A percentile compares a stretch with the other conserved stretches of the same genome.
Evolutionary conservation across 2,888 invertebrate species (phyloP).

Genomic region (Holacanthella duospinosa): DNA sequence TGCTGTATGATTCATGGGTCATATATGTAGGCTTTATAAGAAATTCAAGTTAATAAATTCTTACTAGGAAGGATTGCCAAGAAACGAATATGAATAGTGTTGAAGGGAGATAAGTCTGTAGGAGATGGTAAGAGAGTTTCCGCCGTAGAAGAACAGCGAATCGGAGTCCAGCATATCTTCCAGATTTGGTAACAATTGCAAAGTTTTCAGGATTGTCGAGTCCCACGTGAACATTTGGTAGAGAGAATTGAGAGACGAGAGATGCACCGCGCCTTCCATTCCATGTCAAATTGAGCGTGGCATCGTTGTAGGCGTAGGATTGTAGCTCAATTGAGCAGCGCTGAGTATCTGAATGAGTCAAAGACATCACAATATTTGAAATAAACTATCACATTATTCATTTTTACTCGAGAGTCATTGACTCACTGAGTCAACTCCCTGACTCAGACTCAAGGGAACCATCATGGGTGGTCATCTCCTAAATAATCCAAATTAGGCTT

Average conservation of each 20-base stretch:
- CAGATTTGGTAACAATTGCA: conserved; percentile 31
- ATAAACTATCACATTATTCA: not conserved
- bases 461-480: too few species aligned
- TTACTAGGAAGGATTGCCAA: conserved; percentile 35
- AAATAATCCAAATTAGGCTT: too few species aligned
- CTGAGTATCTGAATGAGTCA: conserved; percentile 32
- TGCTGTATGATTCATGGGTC: too few species aligned
- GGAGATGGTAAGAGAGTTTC: conserved; percentile 35
- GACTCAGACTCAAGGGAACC: too few species aligned
- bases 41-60: too few species aligned
- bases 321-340: conserved; percentile 35
- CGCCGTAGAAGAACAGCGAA: conserved; percentile 35
- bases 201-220: conserved; percentile 35
- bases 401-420: not conserved
- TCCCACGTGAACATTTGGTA: conserved; percentile 36
- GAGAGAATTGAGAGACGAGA: conserved; percentile 30
- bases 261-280: conserved; percentile 33
- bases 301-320: conserved; percentile 35
- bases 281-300: conserved; percentile 33
- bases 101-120: conserved; percentile 36
- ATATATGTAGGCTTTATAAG: not conserved
- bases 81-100: conserved; percentile 36
- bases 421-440: too few species aligned
- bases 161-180: conserved; percentile 35
- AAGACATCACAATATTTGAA: conserved; percentile 24